These are phyloP conservation scores for Lepidocyrtoides sp. DNA, from an alignment of 2,888 invertebrate genomes.

Conservation along the genomic window DNA sequence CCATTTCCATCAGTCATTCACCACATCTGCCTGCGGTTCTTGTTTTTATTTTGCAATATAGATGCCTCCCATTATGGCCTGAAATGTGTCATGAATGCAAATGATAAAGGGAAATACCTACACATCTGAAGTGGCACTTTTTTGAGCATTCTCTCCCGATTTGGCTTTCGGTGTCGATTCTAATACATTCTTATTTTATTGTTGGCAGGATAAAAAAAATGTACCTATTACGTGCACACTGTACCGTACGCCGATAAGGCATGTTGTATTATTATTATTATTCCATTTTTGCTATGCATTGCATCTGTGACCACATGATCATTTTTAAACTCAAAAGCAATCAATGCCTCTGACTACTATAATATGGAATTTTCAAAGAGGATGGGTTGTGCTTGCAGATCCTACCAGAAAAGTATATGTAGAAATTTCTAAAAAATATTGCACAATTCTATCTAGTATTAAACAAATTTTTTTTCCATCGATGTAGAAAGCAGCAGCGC, in stretches of 20 bases:
- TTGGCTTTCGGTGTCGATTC: background rate
- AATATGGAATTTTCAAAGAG: background rate
- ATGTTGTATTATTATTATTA: no score
- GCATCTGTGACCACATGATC: conserved; percentile 37
- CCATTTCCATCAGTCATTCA: no score
- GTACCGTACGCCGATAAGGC: background rate
- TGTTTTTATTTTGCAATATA: background rate
- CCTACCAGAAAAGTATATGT: no score
- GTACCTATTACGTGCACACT: background rate
- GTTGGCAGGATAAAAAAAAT: background rate
- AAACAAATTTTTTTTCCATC: background rate
- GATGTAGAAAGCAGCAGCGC: background rate
- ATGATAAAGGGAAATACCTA: no score
- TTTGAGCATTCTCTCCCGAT: background rate
- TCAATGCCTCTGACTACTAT: background rate
- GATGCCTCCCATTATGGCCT: background rate
- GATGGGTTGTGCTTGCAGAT: no score
- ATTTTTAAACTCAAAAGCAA: conserved; percentile 22
- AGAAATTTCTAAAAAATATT: no score
- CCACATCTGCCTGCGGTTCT: background rate
- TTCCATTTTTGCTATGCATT: background rate
- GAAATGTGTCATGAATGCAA: background rate
- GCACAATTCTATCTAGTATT: no score
- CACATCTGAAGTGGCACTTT: no score
- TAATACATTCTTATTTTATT: background rate